These are phyloP conservation scores for Brachionus angularis DNA, from an alignment of 1,140 invertebrate genomes.

Conservation along the genomic window DNA sequence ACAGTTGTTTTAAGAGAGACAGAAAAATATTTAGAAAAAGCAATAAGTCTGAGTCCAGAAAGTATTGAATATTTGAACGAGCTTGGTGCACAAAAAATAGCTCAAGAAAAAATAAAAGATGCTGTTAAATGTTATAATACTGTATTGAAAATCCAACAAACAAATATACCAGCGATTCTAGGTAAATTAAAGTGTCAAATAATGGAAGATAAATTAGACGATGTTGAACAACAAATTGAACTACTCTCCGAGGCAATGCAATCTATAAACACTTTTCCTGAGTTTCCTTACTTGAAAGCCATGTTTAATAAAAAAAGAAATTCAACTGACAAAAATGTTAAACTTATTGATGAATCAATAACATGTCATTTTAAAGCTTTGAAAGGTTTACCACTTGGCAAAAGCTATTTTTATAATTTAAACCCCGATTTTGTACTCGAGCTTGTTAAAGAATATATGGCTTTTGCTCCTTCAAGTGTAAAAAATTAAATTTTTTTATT, in stretches of 20 bases:
- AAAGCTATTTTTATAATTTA: conserved; percentile 69
- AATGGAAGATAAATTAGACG: conserved; percentile 60
- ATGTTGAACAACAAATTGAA: conserved; percentile 77
- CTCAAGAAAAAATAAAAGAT: conserved; percentile 71
- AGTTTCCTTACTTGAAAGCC: conserved; percentile 66
- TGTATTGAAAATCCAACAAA: conserved; percentile 75
- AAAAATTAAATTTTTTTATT: conserved; percentile 36
- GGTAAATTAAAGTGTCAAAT: conserved; percentile 78
- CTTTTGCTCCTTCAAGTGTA: conserved; percentile 67
- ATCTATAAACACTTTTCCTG: conserved; percentile 59
- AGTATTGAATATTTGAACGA: conserved; percentile 71
- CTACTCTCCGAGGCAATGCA: conserved; percentile 76
- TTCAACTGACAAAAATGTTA: conserved; percentile 58
- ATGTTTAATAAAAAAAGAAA: conserved; percentile 55
- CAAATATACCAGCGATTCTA: conserved; percentile 66
- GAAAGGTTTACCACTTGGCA: conserved; percentile 66
- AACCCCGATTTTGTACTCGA: conserved; percentile 81
- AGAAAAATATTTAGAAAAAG: conserved; percentile 69
- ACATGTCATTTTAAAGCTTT: conserved; percentile 64
- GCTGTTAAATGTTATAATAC: conserved; percentile 72
- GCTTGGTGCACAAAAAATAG: conserved; percentile 71
- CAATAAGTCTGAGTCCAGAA: conserved; percentile 67
- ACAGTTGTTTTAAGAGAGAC: conserved; percentile 68
- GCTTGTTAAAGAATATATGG: conserved; percentile 71
- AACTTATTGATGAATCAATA: conserved; percentile 68